Base-by-base conservation (phyloP, 2,113 vertebrate species). In the Ondatra zibethicus region DNA sequence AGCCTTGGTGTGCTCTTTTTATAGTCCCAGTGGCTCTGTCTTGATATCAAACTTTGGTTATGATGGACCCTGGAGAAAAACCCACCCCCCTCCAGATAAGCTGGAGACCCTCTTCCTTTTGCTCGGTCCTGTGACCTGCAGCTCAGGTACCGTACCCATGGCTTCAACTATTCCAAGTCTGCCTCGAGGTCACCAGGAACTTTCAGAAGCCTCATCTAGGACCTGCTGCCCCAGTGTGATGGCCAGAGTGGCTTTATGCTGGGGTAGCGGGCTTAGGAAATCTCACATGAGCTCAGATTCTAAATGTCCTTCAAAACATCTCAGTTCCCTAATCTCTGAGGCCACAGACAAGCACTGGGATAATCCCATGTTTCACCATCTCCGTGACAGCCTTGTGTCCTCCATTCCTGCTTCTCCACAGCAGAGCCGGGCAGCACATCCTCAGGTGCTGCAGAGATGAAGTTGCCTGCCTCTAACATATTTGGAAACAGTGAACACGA, bases 381-480 rank as follows among this genome's bases (percentile, higher is more conserved):
- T 9, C 36, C 1, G 2, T 4, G 3, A 19, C 2, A 0, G 14
- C 50, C 16, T 45, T 39, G 86, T 39, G n/a, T 39, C 25, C 2
- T 6, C 1, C 31, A 10, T 5, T 7, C 13, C 42, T 2, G 3
- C n/a, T 11, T 19, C 19, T 39, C 77, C 10, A 3, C 16, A 4
- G 33, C 58, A 21, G 80, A 9, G 36, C 0, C 0, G 9, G 31
- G 4, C 7, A 0, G 16, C 0, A 0, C 2, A 39, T 14, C n/a
- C 80, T 31, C 0, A 1, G 89, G 66, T 29, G n/a, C 11, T 1
- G 0, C 12, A 2, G 42, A 7, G 85, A 14, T 36, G 1, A 27
- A 52, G 14, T 5, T 2, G 61, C 33, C 47, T 1, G 0, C 42
- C 23, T 23, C 33, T 36, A 17, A 27, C 31, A 25, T 0, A 61